Conservation (phyloP, 2,888 invertebrate species). For the Acholoe squamosa region DNA sequence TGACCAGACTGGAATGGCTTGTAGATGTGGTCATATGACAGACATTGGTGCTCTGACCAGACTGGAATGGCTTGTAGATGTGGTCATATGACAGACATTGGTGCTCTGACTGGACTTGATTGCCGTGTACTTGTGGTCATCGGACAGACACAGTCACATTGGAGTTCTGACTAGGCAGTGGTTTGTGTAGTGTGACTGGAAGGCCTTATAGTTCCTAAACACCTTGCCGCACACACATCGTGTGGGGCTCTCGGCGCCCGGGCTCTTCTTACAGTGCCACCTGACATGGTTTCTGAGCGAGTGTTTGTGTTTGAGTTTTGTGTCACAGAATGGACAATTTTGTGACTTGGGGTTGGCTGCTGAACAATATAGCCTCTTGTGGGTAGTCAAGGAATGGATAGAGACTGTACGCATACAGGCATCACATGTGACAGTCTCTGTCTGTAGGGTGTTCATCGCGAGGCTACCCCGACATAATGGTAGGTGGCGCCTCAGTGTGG, state of each 20-base stretch:
- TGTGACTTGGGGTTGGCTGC: constrained; percentile 13
- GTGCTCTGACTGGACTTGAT: neutral
- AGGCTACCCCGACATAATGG: neutral
- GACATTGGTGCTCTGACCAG: neutral
- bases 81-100: too few species aligned
- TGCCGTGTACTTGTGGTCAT: too few species aligned
- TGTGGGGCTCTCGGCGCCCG: neutral
- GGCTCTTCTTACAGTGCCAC: constrained; percentile 54
- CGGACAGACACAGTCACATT: too few species aligned
- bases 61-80: neutral
- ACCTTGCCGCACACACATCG: constrained; percentile 16
- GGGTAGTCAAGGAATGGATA: neutral
- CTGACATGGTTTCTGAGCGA: constrained; percentile 24
- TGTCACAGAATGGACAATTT: neutral
- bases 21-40: too few species aligned
- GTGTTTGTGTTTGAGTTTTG: constrained; percentile 31
- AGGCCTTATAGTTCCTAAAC: constrained; percentile 51
- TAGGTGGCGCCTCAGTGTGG: constrained; percentile 29
- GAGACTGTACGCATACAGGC: neutral
- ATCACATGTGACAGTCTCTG: neutral
- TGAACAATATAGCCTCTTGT: constrained; percentile 33
- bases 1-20: too few species aligned
- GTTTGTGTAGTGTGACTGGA: constrained; percentile 54
- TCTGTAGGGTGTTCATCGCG: neutral
- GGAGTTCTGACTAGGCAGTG: constrained; percentile 36